Evolutionary conservation across 1,140 invertebrate species (phyloP).

Genomic region (Heliconius nattereri): DNA sequence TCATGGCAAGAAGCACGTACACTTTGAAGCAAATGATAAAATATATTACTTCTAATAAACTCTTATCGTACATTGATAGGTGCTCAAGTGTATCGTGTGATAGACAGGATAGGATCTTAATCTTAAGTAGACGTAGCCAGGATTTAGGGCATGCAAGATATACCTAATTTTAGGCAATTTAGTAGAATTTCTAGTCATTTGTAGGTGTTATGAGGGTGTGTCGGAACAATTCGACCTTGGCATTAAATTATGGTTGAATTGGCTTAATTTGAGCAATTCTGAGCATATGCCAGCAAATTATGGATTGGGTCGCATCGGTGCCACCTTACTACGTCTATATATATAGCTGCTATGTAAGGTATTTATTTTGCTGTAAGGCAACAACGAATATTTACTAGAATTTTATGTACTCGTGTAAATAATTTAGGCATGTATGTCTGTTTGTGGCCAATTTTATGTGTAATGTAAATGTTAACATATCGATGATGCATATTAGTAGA

Average conservation of each 20-base stretch:
- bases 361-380: conserved; percentile 35
- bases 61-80: conserved; percentile 11
- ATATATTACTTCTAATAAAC: conserved; percentile 66
- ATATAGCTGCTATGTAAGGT: conserved; percentile 19
- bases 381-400: conserved; percentile 55
- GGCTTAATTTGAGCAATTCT: conserved; percentile 14
- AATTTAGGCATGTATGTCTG: conserved; percentile 16
- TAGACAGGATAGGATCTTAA: neutral
- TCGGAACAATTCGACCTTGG: conserved; percentile 1
- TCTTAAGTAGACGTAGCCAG: neutral
- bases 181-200: neutral
- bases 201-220: conserved; percentile 5
- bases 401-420: conserved; percentile 34
- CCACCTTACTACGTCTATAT: conserved; percentile 15
- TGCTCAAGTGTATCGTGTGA: conserved; percentile 21
- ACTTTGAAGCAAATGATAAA: conserved; percentile 66
- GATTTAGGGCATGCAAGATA: neutral
- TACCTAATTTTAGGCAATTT: neutral
- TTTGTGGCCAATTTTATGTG: conserved; percentile 32
- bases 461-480: conserved; percentile 28
- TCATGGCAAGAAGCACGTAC: conserved; percentile 70
- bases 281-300: conserved; percentile 12
- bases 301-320: conserved; percentile 11
- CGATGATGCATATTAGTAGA: conserved; percentile 18
- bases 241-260: conserved; percentile 4